These are phyloP conservation scores for Smittia aterrima DNA, from an alignment of 2,888 invertebrate genomes.

Conservation along the genomic window DNA sequence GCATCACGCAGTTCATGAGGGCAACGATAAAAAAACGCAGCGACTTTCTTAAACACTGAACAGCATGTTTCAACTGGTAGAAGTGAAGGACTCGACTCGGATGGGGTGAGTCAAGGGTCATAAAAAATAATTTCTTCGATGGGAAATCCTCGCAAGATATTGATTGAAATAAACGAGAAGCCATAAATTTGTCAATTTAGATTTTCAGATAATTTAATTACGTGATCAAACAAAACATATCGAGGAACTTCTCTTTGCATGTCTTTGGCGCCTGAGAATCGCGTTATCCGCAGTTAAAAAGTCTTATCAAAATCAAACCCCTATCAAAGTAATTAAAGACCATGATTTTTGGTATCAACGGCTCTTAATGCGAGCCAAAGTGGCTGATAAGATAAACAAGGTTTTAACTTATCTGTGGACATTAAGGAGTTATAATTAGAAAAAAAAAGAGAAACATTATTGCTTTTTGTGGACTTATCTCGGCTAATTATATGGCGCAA, in stretches of 20 bases:
- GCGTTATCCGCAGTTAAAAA: background rate
- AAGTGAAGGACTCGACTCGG: background rate
- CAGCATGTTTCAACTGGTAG: conserved; percentile 34
- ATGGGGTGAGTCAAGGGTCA: conserved; percentile 22
- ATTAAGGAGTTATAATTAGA: conserved; percentile 38
- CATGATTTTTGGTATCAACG: conserved; percentile 24
- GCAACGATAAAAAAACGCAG: conserved; percentile 12
- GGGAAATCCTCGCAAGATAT: background rate
- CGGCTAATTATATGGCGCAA: conserved; percentile 1
- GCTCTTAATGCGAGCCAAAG: background rate
- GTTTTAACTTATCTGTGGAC: background rate
- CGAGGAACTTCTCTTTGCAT: background rate
- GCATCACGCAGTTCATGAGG: conserved; percentile 33
- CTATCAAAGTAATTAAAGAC: conserved; percentile 37
- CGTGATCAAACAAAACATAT: background rate
- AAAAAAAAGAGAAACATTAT: background rate
- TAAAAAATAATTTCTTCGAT: background rate
- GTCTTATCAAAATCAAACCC: conserved; percentile 37
- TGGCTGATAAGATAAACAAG: conserved; percentile 24
- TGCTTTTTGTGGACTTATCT: conserved; percentile 13
- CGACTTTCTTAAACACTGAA: background rate
- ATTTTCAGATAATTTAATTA: conserved; percentile 40
- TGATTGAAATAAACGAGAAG: conserved; percentile 33
- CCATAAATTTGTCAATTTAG: conserved; percentile 41
- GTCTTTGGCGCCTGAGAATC: background rate